Percentiles rank a stretch among this genome's conserved stretches.
These are phyloP conservation scores for Ctenodactylus gundi DNA, from an alignment of 2,113 vertebrate species.

Conservation along the genomic window DNA sequence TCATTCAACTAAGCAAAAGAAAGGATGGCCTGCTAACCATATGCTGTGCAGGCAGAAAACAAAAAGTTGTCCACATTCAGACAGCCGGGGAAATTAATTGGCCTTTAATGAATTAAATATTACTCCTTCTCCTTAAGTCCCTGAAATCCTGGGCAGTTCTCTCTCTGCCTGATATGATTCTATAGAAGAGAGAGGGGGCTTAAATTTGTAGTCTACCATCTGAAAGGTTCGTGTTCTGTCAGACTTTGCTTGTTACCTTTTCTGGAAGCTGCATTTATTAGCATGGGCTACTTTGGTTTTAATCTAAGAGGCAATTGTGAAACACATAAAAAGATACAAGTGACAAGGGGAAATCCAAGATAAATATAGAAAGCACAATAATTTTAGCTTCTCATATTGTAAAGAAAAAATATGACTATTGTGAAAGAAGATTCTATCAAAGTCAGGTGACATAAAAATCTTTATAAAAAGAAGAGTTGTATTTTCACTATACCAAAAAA, in stretches of 20 bases:
- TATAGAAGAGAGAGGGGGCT: neutral
- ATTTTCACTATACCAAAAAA: neutral
- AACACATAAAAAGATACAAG: neutral
- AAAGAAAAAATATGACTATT: neutral
- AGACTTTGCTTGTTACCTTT: neutral
- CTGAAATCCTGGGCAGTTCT: neutral
- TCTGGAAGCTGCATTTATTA: neutral
- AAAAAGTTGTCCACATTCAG: too few species aligned
- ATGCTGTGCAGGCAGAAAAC: neutral
- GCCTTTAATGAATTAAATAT: neutral
- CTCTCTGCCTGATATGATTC: neutral
- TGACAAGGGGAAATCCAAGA: neutral
- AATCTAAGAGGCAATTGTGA: neutral
- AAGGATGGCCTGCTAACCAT: neutral
- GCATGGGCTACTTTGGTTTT: neutral
- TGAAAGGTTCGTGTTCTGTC: neutral
- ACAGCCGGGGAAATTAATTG: neutral
- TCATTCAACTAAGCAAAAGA: neutral
- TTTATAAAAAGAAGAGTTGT: neutral
- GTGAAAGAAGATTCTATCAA: neutral
- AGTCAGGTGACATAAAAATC: neutral
- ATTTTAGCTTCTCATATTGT: neutral
- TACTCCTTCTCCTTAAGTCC: neutral
- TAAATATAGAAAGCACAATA: neutral
- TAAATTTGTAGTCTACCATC: neutral